Conservation (phyloP, 2,888 invertebrate genomes). For the Disparrhopalites patrizii region DNA sequence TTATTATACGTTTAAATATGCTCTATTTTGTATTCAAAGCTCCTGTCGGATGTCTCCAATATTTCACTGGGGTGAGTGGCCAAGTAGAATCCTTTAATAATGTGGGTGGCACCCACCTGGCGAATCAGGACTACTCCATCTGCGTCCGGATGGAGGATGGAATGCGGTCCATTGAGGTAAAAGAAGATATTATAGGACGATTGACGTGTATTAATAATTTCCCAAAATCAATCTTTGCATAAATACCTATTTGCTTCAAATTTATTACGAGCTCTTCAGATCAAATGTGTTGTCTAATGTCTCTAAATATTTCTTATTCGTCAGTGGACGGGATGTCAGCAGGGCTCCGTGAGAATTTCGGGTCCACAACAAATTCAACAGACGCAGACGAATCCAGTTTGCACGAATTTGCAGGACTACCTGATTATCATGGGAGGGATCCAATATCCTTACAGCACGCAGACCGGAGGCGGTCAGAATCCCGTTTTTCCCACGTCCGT, state of each 20-base stretch:
- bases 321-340: conserved; percentile 42
- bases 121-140: conserved; percentile 82
- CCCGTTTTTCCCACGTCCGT: conserved; percentile 20
- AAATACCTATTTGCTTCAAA: too few relatives aligned
- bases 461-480: background rate
- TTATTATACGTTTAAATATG: too few relatives aligned
- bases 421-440: conserved; percentile 41
- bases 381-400: background rate
- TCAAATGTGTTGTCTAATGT: too few relatives aligned
- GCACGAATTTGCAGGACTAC: conserved; percentile 32
- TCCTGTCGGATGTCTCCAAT: conserved; percentile 72
- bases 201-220: too few relatives aligned
- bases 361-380: conserved; percentile 23
- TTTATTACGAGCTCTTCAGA: too few relatives aligned
- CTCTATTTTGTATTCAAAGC: conserved; percentile 57
- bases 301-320: too few relatives aligned
- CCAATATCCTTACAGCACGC: conserved; percentile 26
- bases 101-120: conserved; percentile 64
- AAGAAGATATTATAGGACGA: too few relatives aligned
- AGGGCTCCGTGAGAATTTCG: conserved; percentile 33
- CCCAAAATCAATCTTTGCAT: too few relatives aligned
- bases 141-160: conserved; percentile 77
- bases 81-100: conserved; percentile 79
- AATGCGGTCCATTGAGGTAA: conserved; percentile 59
- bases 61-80: conserved; percentile 74